Conservation (phyloP, 2,797 vertebrate species). For the Galaxias olidus region DNA sequence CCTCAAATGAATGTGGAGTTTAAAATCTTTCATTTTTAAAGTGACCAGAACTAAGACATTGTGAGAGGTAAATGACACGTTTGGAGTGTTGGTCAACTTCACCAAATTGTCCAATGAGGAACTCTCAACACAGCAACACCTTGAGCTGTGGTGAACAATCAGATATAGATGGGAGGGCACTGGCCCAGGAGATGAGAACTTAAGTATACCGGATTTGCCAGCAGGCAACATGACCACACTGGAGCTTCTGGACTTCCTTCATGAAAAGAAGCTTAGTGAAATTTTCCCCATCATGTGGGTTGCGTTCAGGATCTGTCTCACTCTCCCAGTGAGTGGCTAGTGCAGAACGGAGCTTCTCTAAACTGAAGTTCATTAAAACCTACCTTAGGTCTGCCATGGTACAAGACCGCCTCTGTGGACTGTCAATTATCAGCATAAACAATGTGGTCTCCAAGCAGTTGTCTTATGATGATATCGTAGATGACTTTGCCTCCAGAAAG, state of each 20-base stretch:
- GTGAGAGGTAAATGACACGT: conserved; percentile 9
- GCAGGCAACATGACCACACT: conserved; percentile 25
- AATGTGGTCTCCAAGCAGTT: no score
- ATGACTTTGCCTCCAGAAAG: no score
- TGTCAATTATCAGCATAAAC: no score
- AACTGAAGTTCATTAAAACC: not conserved
- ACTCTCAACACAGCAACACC: conserved; percentile 10
- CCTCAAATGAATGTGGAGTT: no score
- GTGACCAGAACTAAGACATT: no score
- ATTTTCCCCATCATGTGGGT: conserved; percentile 34
- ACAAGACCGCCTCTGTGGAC: no score
- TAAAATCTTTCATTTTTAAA: no score
- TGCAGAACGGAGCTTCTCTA: not conserved
- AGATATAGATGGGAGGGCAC: conserved; percentile 17
- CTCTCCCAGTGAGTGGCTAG: not conserved
- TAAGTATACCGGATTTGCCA: conserved; percentile 18
- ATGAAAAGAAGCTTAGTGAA: conserved; percentile 31
- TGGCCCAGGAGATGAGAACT: conserved; percentile 19
- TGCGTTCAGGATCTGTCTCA: conserved; percentile 17
- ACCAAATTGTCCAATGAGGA: conserved; percentile 17
- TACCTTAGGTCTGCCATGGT: no score
- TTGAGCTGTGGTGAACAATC: conserved; percentile 20
- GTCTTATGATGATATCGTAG: no score
- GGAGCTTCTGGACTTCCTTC: conserved; percentile 26
- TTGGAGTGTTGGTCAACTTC: conserved; percentile 20